Evolutionary conservation across 1,140 invertebrate species (phyloP).

Genomic region (Neodiprion fabricii): DNA sequence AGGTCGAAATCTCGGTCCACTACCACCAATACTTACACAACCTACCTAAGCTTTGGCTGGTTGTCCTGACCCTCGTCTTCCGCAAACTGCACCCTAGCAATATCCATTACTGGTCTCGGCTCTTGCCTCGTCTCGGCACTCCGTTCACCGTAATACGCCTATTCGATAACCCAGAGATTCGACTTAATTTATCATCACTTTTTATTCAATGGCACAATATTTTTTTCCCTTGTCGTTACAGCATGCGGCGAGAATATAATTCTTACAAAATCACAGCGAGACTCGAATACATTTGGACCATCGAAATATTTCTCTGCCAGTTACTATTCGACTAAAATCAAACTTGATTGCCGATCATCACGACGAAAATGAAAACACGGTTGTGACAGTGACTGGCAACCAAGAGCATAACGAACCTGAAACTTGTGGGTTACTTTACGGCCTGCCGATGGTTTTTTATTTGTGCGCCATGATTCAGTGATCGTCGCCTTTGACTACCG

Average conservation of each 20-base stretch:
- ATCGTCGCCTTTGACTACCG: neutral
- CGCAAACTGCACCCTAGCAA: conserved; percentile 4
- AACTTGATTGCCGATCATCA: too few species aligned
- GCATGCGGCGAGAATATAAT: neutral
- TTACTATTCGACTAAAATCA: neutral
- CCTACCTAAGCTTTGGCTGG: neutral
- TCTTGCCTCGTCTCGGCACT: neutral
- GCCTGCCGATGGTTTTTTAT: neutral
- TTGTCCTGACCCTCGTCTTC: conserved; percentile 1
- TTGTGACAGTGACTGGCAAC: neutral
- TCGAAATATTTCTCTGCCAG: neutral
- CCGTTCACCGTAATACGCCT: neutral
- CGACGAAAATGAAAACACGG: neutral
- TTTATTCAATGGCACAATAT: neutral
- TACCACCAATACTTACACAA: neutral
- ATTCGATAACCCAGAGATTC: neutral
- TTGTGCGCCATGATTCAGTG: neutral
- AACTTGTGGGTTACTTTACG: neutral
- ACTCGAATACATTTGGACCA: too few species aligned
- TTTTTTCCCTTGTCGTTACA: neutral
- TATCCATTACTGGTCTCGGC: neutral
- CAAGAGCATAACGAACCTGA: neutral
- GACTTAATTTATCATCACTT: neutral
- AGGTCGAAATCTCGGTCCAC: neutral
- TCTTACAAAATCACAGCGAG: neutral